phyloP scores from a whole-genome alignment of 2,888 invertebrate species.

The Mythimna pallens region DNA sequence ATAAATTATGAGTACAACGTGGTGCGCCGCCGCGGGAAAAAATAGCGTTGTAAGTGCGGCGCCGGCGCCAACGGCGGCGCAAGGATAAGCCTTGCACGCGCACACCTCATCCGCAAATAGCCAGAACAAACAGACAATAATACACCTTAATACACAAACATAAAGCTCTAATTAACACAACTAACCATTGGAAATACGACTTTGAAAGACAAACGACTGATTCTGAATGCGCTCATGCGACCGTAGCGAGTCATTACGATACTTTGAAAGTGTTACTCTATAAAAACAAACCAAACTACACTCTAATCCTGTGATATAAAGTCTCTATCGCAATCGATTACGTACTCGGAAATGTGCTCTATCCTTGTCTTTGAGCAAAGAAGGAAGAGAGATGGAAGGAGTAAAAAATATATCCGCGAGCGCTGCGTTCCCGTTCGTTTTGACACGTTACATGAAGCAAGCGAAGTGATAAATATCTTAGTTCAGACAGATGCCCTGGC shows the following conservation, averaged over 20 bases:
- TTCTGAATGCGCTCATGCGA: slow-evolving; percentile 89
- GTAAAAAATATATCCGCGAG: slow-evolving; percentile 84
- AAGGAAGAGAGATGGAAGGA: slow-evolving; percentile 73
- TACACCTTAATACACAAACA: slow-evolving; percentile 65
- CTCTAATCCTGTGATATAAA: slow-evolving; percentile 80
- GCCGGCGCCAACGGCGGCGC: slow-evolving; percentile 86
- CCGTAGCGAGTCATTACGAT: slow-evolving; percentile 89
- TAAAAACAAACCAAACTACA: slow-evolving; percentile 79
- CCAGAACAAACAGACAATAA: slow-evolving; percentile 62
- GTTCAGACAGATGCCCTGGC: slow-evolving; percentile 78
- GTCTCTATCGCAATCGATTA: slow-evolving; percentile 74
- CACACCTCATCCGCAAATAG: slow-evolving; percentile 75
- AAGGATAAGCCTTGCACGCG: slow-evolving; percentile 84
- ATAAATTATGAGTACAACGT: slow-evolving; percentile 87
- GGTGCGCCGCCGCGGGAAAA: slow-evolving; percentile 85
- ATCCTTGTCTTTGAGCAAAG: slow-evolving; percentile 75
- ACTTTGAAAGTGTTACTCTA: slow-evolving; percentile 82
- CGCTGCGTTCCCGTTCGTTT: slow-evolving; percentile 84
- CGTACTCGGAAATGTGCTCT: slow-evolving; percentile 63
- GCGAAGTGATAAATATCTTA: slow-evolving; percentile 85
- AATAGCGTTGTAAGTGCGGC: slow-evolving; percentile 87
- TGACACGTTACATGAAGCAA: slow-evolving; percentile 84
- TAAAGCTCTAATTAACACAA: slow-evolving; percentile 68
- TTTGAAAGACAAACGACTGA: slow-evolving; percentile 70
- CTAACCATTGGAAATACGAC: slow-evolving; percentile 70